Evolutionary conservation across 2,113 vertebrate species (phyloP).

Genomic region (Hucho hucho): DNA sequence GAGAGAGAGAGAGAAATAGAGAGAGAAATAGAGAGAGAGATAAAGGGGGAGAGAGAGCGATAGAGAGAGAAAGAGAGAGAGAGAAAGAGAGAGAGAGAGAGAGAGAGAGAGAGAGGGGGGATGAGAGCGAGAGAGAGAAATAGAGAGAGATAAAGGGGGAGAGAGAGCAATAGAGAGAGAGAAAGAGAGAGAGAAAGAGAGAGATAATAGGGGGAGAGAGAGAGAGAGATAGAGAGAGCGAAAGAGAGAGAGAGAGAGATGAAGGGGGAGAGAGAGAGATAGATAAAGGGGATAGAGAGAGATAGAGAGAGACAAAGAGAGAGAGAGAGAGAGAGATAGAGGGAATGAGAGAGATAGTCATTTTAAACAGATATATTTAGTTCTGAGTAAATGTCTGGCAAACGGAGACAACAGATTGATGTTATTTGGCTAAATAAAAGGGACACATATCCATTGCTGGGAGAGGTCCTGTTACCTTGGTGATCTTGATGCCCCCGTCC

Average conservation of each 20-base stretch:
- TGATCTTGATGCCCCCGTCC: conserved; percentile 88
- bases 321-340: conserved; percentile 3
- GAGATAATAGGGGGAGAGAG: conserved; percentile 36
- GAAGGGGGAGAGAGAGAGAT: neutral
- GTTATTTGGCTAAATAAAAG: no score
- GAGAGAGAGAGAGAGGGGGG: neutral
- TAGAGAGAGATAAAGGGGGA: conserved; percentile 29
- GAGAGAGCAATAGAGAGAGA: neutral
- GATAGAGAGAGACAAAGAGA: neutral
- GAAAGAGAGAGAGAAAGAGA: neutral
- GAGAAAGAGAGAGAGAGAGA: conserved; percentile 37
- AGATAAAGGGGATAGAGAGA: conserved; percentile 4
- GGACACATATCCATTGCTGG: no score
- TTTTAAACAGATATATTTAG: neutral
- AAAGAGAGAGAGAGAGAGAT: neutral
- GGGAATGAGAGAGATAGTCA: neutral
- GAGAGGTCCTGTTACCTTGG: conserved; percentile 79
- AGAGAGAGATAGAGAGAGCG: conserved; percentile 57
- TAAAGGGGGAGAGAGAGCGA: neutral
- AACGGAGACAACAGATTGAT: no score
- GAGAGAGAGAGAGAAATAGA: neutral
- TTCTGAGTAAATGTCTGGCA: no score
- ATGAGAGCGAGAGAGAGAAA: conserved; percentile 44
- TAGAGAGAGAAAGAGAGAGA: conserved; percentile 51
- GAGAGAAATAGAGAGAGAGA: conserved; percentile 37